Percentiles rank a stretch among this genome's conserved stretches.
phyloP scores from a whole-genome alignment of 1,140 invertebrate species.

The Pogonomyrmex californicus region DNA sequence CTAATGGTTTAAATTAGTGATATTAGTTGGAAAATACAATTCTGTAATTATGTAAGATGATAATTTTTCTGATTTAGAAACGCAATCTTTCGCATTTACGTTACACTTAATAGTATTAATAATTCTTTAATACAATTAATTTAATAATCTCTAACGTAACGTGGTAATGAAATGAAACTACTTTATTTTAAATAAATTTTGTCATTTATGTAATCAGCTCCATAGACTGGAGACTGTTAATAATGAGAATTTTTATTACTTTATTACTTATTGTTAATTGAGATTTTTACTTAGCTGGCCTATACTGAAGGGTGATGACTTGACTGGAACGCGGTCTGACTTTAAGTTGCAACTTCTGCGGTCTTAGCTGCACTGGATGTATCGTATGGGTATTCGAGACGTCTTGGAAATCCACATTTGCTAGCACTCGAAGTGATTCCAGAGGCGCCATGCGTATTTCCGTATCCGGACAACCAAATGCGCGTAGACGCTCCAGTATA shows the following conservation, averaged over 20 bases:
- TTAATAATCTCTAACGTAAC: no score
- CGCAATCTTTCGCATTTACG: background rate
- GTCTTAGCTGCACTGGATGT: slow-evolving; percentile 88
- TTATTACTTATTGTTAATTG: slow-evolving; percentile 8
- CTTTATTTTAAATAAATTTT: background rate
- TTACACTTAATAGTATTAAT: background rate
- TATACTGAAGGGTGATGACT: slow-evolving; percentile 87
- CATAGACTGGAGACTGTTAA: background rate
- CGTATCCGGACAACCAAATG: slow-evolving; percentile 70
- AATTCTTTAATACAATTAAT: background rate
- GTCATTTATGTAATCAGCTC: background rate
- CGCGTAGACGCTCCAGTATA: slow-evolving; percentile 62
- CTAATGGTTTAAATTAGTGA: background rate
- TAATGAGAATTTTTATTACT: background rate
- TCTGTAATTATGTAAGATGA: slow-evolving; percentile 5
- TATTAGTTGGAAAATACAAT: background rate
- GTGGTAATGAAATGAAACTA: background rate
- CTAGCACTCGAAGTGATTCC: slow-evolving; percentile 63
- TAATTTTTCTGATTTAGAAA: background rate
- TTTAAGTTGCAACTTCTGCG: slow-evolving; percentile 88
- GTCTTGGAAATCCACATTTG: slow-evolving; percentile 82
- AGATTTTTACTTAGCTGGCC: slow-evolving; percentile 85
- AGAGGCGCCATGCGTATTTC: slow-evolving; percentile 61
- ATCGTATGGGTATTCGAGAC: slow-evolving; percentile 75
- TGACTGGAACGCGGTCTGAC: slow-evolving; percentile 86